These are phyloP conservation scores for Eubucco bourcierii DNA, from an alignment of 2,113 vertebrate species.

Conservation along the genomic window DNA sequence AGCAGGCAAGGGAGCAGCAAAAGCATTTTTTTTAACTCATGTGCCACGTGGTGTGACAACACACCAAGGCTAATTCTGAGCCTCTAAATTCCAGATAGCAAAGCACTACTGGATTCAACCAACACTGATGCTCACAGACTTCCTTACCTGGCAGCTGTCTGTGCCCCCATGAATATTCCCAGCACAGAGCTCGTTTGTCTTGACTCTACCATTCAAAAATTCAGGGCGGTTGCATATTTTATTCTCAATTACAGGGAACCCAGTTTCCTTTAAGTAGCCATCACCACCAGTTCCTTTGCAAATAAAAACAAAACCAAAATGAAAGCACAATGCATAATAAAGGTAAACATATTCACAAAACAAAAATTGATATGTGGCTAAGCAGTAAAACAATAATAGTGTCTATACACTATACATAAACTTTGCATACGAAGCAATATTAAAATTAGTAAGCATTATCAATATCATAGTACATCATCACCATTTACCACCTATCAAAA, in stretches of 20 bases:
- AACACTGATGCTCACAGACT: background rate
- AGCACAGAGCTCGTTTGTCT: constrained; percentile 85
- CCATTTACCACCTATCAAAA: background rate
- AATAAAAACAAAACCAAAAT: background rate
- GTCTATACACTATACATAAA: background rate
- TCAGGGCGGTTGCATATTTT: constrained; percentile 88
- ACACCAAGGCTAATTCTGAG: background rate
- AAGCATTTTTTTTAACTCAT: background rate
- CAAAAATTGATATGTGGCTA: background rate
- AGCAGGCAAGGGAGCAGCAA: background rate
- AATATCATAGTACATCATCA: background rate
- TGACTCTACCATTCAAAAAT: constrained; percentile 82
- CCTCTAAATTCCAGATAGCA: background rate
- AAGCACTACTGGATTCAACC: background rate
- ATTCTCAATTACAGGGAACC: constrained; percentile 93
- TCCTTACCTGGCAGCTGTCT: constrained; percentile 92
- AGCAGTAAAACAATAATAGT: background rate
- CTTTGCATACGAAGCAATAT: background rate
- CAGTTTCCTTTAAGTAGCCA: constrained; percentile 87
- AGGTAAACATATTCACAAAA: background rate
- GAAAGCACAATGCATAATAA: background rate
- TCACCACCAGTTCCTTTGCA: constrained; percentile 80
- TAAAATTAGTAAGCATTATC: background rate
- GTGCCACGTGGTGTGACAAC: fast-evolving
- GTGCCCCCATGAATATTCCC: constrained; percentile 86